Evolutionary conservation across 2,797 vertebrate genomes (phyloP), one percentile per base, ranked within the genome.

Genomic region (Notolabrus celidotus): DNA sequence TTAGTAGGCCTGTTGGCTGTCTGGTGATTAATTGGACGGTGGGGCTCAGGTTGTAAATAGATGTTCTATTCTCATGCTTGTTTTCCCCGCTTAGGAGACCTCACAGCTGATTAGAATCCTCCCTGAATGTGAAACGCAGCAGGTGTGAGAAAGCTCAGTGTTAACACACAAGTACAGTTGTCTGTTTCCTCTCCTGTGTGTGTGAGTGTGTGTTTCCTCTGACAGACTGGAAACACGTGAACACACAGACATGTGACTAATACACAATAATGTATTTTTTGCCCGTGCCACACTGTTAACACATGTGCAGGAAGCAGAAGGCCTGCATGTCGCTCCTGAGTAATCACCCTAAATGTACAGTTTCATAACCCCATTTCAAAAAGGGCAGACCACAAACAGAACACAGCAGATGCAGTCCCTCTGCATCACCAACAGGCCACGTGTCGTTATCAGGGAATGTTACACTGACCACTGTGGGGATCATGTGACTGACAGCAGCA

Each of bases 1-100:
- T 85, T 71, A 77, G 79, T 50, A 15, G 51, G 43, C 71, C 84
- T 71, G 75, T 77, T 76, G 67, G 77, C 86, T 61, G 75, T 79
- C 67, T 39, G 66, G 57, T 87, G 83, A 83, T 86, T 88, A 83
- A 88, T 86, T 85, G 78, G 84, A 75, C 10, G 20, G 71, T 3
- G 7, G 75, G 64, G 74, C 83, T 87, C 66, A 59, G 85, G 85
- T 84, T 88, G 80, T 82, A 90, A 89, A 91, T 91, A 89, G 85
- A 84, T 78, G 84, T 84, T 87, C 85, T 87, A 75, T 86, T 88
- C 77, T 79, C 63, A 70, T 49, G 75, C 60, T 80, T 86, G 81
- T 87, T 87, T 31, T 78, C 80, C 54, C 43, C 9, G 16, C 72
- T 81, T 65, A 42, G 68, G 75, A 72, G 66, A 66, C 64, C 67